Evolutionary conservation across 2,888 invertebrate species (phyloP), one percentile per base, ranked within the genome.

Genomic region (Morinoia aosen): DNA sequence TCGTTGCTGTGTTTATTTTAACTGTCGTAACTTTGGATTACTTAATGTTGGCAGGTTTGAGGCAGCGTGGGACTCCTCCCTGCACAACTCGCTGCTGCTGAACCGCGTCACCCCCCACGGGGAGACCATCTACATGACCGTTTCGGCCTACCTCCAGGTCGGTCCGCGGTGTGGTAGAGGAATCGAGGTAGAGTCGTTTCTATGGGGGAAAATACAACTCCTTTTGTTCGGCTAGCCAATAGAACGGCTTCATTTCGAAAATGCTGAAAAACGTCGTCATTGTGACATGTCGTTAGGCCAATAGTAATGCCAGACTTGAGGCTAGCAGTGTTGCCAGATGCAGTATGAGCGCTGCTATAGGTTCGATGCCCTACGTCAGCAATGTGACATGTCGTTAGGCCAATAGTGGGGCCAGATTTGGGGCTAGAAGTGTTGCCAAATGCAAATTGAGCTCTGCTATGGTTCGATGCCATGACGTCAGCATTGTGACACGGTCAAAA

Each of bases 41-140:
- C 19, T 2, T 19, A 3, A 16, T 76, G 76, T 10, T 58, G 39
- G 2, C 58, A 95, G 95, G 95, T 99, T 99, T 97, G 99, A 99
- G 97, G 99, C 99, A 0, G 99, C 99, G 0, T 99, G 99, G 99
- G 99, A 99, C 97, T 99, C 99, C 97, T 99, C 99, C 95, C 98
- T 99, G 96, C 99, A 99, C 97, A 99, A 99, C 97, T 99, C 99
- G 0, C 98, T 98, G 0, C 98, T 99, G 94, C 98, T 99, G 97
- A 99, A 99, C 97, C 98, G 99, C 97, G 99, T 99, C 96, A 99
- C 99, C 96, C 98, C 99, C 61, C 98, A 98, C 97, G 99, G 99
- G 39, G 99, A 99, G 97, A 99, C 99, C 96, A 99, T 99, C 96
- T 99, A 99, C 97, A 98, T 99, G 98, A 99, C 99, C 4, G 98